These are phyloP conservation scores for Thalassaphorura encarpata DNA, from an alignment of 1,140 invertebrate species.

Conservation along the genomic window DNA sequence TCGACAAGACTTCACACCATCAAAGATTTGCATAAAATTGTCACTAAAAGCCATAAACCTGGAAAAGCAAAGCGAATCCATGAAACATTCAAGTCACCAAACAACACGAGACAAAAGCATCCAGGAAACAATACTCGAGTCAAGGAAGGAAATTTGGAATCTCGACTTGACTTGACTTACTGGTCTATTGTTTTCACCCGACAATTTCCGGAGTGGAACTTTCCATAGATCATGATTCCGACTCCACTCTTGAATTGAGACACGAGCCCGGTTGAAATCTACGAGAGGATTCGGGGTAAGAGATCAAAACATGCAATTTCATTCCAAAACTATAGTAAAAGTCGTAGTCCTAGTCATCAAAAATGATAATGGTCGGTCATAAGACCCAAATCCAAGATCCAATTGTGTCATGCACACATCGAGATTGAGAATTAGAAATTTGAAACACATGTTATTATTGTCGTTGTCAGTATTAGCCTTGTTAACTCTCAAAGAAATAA, in stretches of 20 bases:
- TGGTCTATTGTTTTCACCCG: slow-evolving; percentile 18
- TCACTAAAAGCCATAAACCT: neutral
- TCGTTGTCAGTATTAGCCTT: too few relatives aligned
- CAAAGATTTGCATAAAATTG: neutral
- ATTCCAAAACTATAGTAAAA: neutral
- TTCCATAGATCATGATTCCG: slow-evolving; percentile 30
- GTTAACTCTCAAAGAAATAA: too few relatives aligned
- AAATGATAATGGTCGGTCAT: neutral
- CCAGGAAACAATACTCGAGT: neutral
- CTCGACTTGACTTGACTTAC: slow-evolving; percentile 19
- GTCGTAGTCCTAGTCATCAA: neutral
- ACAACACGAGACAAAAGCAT: neutral
- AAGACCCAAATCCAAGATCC: neutral
- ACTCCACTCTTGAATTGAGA: slow-evolving; percentile 30
- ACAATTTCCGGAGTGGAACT: slow-evolving; percentile 27
- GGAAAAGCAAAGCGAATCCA: too few relatives aligned
- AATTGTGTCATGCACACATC: neutral
- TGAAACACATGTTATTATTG: too few relatives aligned
- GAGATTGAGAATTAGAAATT: neutral
- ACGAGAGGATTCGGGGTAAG: slow-evolving; percentile 1
- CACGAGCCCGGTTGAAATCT: slow-evolving; percentile 31
- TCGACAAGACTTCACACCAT: neutral
- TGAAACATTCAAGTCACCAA: too few relatives aligned
- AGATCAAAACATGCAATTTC: neutral
- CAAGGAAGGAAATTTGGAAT: neutral